phyloP scores from a whole-genome alignment of 2,888 invertebrate species.

The Drosophila trichaetosa region DNA sequence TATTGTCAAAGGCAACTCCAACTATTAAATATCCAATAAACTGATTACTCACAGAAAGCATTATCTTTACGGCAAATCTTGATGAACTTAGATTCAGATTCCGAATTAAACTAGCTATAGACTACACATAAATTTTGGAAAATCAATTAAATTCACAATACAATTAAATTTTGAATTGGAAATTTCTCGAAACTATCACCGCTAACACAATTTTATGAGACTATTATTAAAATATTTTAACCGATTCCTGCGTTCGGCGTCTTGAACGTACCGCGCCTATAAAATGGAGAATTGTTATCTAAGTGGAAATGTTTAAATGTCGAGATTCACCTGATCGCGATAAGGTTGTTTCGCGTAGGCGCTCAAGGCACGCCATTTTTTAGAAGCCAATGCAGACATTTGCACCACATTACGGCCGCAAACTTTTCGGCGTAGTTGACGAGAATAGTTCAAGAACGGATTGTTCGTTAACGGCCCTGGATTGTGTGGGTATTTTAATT shows the following conservation, averaged over 20 bases:
- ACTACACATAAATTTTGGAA: no score
- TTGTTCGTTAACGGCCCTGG: background rate
- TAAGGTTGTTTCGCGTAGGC: rapidly evolving
- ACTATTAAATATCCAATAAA: background rate
- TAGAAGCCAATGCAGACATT: rapidly evolving
- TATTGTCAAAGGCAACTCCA: background rate
- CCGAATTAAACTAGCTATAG: background rate
- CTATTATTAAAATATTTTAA: background rate
- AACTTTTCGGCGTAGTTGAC: rapidly evolving
- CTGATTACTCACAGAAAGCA: background rate
- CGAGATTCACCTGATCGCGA: background rate
- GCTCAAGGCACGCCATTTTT: no score
- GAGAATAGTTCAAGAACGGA: background rate
- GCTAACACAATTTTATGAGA: no score
- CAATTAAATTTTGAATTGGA: no score
- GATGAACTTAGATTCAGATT: background rate
- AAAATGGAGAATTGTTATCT: background rate
- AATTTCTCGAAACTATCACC: no score
- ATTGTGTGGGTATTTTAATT: background rate
- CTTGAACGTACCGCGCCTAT: background rate
- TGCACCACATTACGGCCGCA: rapidly evolving
- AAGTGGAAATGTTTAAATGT: background rate
- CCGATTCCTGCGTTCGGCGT: rapidly evolving
- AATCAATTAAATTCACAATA: no score
- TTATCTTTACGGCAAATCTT: background rate